Evolutionary conservation across 2,797 vertebrate genomes (phyloP).

Genomic region (Aphelocoma californica): DNA sequence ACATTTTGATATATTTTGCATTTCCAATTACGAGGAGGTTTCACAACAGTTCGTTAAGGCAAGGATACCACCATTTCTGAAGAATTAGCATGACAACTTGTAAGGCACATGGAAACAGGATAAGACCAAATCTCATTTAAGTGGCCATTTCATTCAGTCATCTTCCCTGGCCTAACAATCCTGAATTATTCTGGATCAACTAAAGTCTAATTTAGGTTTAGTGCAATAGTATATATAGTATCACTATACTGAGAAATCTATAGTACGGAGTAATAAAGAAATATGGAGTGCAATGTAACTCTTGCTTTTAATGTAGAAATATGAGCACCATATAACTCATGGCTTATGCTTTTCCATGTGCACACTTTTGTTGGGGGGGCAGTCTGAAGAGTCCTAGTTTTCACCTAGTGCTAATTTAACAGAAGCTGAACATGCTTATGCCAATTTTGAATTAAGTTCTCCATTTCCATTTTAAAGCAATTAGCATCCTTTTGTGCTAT

Average conservation of each 20-base stretch:
- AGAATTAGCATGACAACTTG: not conserved
- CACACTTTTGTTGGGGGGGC: not conserved
- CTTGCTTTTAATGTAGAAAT: not conserved
- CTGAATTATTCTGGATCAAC: not conserved
- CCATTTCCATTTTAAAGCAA: conserved; percentile 8
- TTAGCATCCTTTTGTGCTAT: not conserved
- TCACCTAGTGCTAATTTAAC: not conserved
- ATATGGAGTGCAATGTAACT: not conserved
- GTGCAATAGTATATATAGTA: not conserved
- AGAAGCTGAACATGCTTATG: not conserved
- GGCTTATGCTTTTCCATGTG: not conserved
- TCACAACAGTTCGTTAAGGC: not conserved
- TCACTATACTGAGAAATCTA: not conserved
- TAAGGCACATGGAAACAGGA: not conserved
- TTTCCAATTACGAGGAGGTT: not conserved
- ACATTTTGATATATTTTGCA: not conserved
- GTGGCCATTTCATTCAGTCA: not conserved
- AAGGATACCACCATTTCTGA: not conserved
- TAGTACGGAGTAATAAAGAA: not conserved
- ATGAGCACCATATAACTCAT: not conserved
- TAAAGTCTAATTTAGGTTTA: not conserved
- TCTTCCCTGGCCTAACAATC: not conserved
- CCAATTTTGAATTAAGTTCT: conserved; percentile 34
- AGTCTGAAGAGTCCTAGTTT: not conserved
- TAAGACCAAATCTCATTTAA: not conserved